Conservation (phyloP, 2,113 vertebrate species). For the Malaclemys terrapin region DNA sequence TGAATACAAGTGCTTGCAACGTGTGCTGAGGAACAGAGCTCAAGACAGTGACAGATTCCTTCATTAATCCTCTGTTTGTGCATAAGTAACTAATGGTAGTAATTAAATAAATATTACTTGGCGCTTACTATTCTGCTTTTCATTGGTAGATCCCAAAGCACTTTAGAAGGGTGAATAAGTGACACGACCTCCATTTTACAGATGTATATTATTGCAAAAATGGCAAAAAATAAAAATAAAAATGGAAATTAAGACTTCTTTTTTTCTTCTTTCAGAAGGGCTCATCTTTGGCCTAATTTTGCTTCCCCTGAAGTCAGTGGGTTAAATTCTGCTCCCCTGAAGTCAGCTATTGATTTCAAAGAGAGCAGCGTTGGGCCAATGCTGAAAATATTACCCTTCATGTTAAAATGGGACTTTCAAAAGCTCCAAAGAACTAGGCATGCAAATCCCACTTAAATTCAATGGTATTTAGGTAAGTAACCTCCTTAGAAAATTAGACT, state of each 20-base stretch:
- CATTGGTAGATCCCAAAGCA: not conserved
- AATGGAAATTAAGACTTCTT: not conserved
- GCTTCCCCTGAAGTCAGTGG: not conserved
- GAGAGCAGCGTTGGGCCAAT: not conserved
- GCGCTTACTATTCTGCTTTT: not conserved
- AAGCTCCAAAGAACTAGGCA: not conserved
- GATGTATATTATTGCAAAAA: not conserved
- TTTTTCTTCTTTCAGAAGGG: not conserved
- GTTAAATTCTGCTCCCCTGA: not conserved
- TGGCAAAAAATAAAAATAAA: no score
- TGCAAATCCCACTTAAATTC: not conserved
- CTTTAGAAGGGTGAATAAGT: not conserved
- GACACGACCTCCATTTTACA: not conserved
- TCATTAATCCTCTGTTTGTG: conserved; percentile 22
- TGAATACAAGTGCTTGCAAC: conserved; percentile 46
- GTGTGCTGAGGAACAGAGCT: not conserved
- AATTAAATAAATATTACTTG: not conserved
- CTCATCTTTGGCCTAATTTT: not conserved
- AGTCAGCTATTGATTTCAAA: not conserved
- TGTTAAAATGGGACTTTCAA: not conserved
- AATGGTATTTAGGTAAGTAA: not conserved
- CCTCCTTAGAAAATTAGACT: not conserved
- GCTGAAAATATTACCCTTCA: not conserved
- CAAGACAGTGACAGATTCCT: conserved; percentile 25
- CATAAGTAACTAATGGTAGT: not conserved